Percentiles rank a stretch among this genome's conserved stretches.
These are phyloP conservation scores for mouse (Mus musculus) DNA, from an alignment of 2,113 vertebrate species.

Conservation along the genomic window DNA sequence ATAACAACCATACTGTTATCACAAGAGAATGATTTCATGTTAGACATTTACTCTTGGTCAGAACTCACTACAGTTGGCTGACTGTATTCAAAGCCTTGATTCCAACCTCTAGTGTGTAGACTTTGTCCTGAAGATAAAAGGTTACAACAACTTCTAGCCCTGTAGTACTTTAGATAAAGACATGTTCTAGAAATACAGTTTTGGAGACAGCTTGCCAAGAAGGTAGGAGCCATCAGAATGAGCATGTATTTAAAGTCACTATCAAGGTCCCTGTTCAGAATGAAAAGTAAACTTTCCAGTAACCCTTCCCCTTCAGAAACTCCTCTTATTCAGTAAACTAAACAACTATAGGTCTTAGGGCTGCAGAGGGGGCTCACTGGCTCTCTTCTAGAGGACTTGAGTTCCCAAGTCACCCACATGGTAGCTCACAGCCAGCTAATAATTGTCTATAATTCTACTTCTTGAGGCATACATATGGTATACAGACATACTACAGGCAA, in stretches of 20 bases:
- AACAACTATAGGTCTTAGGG: neutral
- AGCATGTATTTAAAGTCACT: neutral
- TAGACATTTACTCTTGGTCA: neutral
- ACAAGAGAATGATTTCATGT: neutral
- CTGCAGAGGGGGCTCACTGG: neutral
- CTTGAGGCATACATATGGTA: neutral
- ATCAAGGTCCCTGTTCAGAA: conserved; percentile 3
- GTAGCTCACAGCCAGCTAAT: neutral
- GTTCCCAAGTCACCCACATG: neutral
- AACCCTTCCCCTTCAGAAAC: conserved; percentile 39
- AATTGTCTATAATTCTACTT: neutral
- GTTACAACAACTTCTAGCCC: conserved; percentile 3
- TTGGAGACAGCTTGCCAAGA: conserved; percentile 25
- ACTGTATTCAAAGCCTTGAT: neutral
- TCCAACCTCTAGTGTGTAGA: conserved; percentile 22
- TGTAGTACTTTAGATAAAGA: neutral
- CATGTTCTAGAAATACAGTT: conserved; percentile 8
- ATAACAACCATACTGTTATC: neutral
- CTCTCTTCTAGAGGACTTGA: neutral
- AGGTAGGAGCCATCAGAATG: neutral
- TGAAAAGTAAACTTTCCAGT: conserved; percentile 56
- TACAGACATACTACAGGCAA: neutral
- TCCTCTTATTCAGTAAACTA: neutral
- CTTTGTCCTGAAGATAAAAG: conserved; percentile 49
- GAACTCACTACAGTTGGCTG: neutral